phyloP scores from a whole-genome alignment of 2,113 vertebrate genomes.

The Panurus biarmicus region DNA sequence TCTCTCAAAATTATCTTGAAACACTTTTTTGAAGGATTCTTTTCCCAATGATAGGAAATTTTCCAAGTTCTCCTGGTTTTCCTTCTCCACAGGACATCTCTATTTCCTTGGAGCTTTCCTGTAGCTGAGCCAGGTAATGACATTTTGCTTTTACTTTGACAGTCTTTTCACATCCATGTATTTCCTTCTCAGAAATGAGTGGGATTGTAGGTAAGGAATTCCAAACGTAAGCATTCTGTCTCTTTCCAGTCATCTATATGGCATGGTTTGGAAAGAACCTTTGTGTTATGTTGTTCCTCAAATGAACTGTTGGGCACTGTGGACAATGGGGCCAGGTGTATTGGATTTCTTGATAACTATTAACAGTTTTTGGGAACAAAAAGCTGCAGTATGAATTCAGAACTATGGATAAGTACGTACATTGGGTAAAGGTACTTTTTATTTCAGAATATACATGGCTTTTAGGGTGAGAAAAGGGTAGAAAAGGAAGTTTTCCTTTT shows the following conservation, averaged over 20 bases:
- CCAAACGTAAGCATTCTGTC: not conserved
- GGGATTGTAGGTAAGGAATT: not conserved
- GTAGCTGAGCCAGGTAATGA: not conserved
- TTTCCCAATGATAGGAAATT: not conserved
- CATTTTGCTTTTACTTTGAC: not conserved
- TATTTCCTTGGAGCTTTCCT: not conserved
- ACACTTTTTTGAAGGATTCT: not conserved
- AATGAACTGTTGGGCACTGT: not conserved
- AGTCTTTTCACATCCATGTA: not conserved
- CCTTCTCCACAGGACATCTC: not conserved
- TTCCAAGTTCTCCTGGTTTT: not conserved
- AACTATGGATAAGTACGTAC: accelerated
- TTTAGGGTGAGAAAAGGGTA: not conserved
- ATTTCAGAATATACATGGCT: not conserved
- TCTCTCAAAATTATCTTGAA: not conserved
- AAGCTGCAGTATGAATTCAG: not conserved
- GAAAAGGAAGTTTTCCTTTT: not conserved
- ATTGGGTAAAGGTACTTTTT: not conserved
- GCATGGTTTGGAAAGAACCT: not conserved
- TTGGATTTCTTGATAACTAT: not conserved
- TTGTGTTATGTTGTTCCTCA: not conserved
- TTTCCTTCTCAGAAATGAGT: not conserved
- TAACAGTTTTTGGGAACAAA: not conserved
- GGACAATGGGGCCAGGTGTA: not conserved
- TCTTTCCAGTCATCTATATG: not conserved